Percentiles rank a stretch among this genome's conserved stretches.
These are phyloP conservation scores for Microctonus hyperodae DNA, from an alignment of 2,888 invertebrate species.

Conservation along the genomic window DNA sequence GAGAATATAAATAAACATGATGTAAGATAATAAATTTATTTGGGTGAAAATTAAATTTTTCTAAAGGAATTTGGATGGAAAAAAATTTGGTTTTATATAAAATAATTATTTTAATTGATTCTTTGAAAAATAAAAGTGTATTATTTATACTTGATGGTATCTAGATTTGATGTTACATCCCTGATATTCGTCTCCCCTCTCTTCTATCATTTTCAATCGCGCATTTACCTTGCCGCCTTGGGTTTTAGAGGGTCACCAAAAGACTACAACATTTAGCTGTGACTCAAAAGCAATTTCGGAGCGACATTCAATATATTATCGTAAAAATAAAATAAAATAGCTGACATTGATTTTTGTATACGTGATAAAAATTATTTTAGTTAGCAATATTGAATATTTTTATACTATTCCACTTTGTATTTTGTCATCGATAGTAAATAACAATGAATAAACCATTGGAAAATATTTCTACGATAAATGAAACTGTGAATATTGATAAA, in stretches of 20 bases:
- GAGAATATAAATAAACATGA: too few species aligned
- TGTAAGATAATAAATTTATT: too few species aligned
- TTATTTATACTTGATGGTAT: not conserved
- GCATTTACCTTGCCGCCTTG: slow-evolving; percentile 25
- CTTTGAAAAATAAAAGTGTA: not conserved
- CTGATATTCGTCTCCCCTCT: slow-evolving; percentile 15
- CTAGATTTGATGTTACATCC: slow-evolving; percentile 12
- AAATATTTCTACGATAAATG: slow-evolving; percentile 29
- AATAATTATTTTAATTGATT: not conserved
- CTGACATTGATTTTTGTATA: too few species aligned
- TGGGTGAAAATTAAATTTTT: too few species aligned
- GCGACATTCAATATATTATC: not conserved
- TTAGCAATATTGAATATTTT: too few species aligned
- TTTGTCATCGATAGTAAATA: slow-evolving; percentile 39
- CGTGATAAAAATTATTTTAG: too few species aligned
- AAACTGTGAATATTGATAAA: slow-evolving; percentile 32
- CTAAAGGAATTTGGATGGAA: too few species aligned
- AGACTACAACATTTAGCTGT: not conserved
- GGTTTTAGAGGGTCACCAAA: not conserved
- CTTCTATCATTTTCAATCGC: slow-evolving; percentile 8
- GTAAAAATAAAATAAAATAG: too few species aligned
- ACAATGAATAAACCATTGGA: slow-evolving; percentile 15
- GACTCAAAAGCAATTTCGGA: not conserved
- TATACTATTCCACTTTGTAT: too few species aligned
- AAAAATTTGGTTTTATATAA: not conserved